Evolutionary conservation across 2,113 vertebrate species (phyloP).

Genomic region (Erythrocebus patas): DNA sequence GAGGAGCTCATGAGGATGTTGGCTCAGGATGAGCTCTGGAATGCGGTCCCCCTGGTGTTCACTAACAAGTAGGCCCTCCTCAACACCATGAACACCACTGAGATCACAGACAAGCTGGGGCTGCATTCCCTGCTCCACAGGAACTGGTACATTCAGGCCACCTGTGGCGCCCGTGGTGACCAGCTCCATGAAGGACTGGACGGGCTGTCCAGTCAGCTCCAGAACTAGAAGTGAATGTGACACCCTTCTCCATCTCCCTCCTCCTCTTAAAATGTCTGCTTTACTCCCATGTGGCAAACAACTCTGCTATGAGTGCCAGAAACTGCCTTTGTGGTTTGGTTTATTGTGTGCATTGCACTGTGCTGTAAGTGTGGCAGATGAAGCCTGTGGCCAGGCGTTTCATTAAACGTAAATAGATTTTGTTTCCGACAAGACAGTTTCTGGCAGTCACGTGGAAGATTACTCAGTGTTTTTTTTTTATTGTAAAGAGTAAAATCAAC

Average conservation of each 20-base stretch:
- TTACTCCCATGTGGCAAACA: slow-evolving; percentile 89
- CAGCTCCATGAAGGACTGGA: slow-evolving; percentile 99
- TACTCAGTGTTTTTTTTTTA: slow-evolving; percentile 86
- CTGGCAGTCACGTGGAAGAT: slow-evolving; percentile 93
- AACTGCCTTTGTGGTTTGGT: slow-evolving; percentile 88
- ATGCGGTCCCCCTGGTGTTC: slow-evolving; percentile 94
- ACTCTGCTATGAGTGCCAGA: slow-evolving; percentile 89
- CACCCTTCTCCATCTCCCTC: slow-evolving; percentile 23
- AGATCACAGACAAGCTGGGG: slow-evolving; percentile 96
- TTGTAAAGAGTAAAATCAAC: slow-evolving; percentile 83
- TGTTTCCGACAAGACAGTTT: slow-evolving; percentile 92
- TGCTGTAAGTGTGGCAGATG: slow-evolving; percentile 86
- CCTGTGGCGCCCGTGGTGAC: slow-evolving; percentile 95
- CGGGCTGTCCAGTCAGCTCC: slow-evolving; percentile 96
- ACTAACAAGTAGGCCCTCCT: slow-evolving; percentile 98
- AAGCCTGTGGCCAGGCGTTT: slow-evolving; percentile 89
- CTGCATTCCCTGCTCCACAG: slow-evolving; percentile 93
- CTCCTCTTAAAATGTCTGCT: slow-evolving; percentile 80
- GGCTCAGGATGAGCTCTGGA: slow-evolving; percentile 95
- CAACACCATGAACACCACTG: slow-evolving; percentile 96
- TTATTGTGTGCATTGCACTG: slow-evolving; percentile 84
- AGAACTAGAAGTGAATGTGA: slow-evolving; percentile 90
- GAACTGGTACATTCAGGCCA: slow-evolving; percentile 98
- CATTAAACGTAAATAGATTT: slow-evolving; percentile 95
- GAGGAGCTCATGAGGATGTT: slow-evolving; percentile 97